phyloP scores from a whole-genome alignment of 2,113 vertebrate species.

The Ictalurus punctatus region DNA sequence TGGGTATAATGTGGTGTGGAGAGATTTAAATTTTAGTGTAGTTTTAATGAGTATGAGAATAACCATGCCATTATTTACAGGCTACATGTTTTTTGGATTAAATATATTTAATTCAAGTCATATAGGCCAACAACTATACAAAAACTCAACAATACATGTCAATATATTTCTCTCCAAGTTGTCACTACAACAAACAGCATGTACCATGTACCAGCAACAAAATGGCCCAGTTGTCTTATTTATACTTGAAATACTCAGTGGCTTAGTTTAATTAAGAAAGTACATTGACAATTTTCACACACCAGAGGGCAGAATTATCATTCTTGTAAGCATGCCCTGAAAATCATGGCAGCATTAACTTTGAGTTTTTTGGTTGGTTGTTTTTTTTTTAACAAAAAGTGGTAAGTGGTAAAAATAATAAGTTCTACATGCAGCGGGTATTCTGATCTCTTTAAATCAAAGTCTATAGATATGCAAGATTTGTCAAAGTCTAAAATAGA shows the following conservation, averaged over 20 bases:
- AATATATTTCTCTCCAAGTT: background rate
- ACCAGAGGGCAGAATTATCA: slow-evolving; percentile 41
- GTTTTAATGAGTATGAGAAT: too few species aligned
- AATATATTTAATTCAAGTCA: background rate
- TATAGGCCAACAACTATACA: background rate
- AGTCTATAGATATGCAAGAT: background rate
- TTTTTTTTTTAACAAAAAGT: background rate
- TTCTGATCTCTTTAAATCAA: background rate
- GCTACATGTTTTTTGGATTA: background rate
- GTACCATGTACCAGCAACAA: background rate
- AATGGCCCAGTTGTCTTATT: background rate
- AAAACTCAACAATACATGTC: background rate
- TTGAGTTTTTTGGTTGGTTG: background rate
- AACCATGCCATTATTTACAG: background rate
- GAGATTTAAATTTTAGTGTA: too few species aligned
- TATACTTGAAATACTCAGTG: background rate
- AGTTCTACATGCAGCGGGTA: background rate
- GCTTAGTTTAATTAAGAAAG: background rate
- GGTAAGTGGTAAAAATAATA: background rate
- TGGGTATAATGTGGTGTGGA: background rate
- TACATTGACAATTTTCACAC: slow-evolving; percentile 24
- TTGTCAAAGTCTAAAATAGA: background rate
- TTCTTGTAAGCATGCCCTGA: background rate
- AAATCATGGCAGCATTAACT: background rate
- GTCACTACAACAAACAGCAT: background rate